A percentile compares a stretch with the other conserved stretches of the same genome.
phyloP scores from a whole-genome alignment of 2,113 vertebrate species.

The Lamprologus sp. region DNA sequence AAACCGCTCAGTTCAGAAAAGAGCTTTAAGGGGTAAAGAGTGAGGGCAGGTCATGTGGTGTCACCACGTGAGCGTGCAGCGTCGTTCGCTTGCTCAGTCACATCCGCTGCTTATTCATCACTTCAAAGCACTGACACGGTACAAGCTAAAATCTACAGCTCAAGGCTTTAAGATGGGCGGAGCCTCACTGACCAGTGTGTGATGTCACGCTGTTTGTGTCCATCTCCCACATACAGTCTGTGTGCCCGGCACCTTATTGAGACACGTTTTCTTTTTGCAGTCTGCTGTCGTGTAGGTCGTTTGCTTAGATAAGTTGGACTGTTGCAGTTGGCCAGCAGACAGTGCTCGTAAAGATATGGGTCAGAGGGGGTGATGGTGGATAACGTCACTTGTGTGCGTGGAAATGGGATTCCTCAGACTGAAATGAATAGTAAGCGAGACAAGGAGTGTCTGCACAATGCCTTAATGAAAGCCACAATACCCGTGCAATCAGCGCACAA shows the following conservation, averaged over 20 bases:
- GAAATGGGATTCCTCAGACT: background rate
- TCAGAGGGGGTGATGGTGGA: background rate
- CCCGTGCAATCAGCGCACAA: constrained; percentile 24
- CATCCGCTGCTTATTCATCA: rapidly evolving
- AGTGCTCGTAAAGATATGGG: background rate
- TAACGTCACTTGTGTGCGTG: background rate
- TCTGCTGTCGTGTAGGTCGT: background rate
- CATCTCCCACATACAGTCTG: background rate
- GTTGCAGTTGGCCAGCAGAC: background rate
- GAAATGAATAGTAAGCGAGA: background rate
- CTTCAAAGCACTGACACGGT: background rate
- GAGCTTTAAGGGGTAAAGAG: background rate
- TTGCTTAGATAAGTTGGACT: background rate
- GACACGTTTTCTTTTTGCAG: background rate
- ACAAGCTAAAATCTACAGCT: background rate
- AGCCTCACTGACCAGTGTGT: background rate
- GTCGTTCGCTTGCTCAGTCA: background rate
- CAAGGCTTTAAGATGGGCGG: background rate
- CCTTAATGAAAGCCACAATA: constrained; percentile 17
- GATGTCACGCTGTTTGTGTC: background rate
- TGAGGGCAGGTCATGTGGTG: background rate
- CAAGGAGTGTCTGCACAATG: constrained; percentile 34
- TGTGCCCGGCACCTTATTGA: background rate
- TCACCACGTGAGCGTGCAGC: background rate
- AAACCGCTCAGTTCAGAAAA: background rate